Evolutionary conservation across 2,113 vertebrate species (phyloP).

Genomic region (Callocephalon fimbriatum): DNA sequence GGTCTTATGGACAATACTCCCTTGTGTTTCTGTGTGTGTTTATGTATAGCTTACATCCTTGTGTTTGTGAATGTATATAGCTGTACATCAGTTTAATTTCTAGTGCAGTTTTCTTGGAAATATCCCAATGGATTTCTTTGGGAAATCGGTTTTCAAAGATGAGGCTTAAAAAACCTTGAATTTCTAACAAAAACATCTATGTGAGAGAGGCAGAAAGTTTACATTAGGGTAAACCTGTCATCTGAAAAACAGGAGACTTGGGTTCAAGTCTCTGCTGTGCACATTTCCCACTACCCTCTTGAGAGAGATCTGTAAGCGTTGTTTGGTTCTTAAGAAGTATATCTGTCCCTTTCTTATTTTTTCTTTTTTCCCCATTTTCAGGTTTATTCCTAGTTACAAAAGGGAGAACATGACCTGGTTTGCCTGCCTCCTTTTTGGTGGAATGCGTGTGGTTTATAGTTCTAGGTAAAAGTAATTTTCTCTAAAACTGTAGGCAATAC

Average conservation of each 20-base stretch:
- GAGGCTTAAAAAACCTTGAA: neutral
- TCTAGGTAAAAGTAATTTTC: neutral
- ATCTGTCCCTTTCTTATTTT: neutral
- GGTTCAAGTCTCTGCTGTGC: neutral
- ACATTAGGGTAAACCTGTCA: neutral
- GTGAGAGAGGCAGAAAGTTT: neutral
- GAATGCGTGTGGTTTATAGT: neutral
- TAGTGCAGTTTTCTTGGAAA: neutral
- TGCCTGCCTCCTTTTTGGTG: neutral
- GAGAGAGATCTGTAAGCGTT: neutral
- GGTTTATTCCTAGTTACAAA: neutral
- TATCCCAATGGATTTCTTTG: neutral
- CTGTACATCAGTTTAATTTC: neutral
- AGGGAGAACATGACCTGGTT: neutral
- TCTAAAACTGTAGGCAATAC: neutral
- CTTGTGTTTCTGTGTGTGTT: neutral
- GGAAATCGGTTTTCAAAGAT: neutral
- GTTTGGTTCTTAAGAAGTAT: rapidly evolving
- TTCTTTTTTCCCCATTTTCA: neutral
- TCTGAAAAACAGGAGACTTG: neutral
- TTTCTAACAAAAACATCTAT: neutral
- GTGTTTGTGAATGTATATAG: neutral
- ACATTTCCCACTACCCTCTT: neutral
- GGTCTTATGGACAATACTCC: neutral
- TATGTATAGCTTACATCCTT: neutral